These are phyloP conservation scores for Strigamia transsilvanica DNA, from an alignment of 2,888 invertebrate species.

Conservation along the genomic window DNA sequence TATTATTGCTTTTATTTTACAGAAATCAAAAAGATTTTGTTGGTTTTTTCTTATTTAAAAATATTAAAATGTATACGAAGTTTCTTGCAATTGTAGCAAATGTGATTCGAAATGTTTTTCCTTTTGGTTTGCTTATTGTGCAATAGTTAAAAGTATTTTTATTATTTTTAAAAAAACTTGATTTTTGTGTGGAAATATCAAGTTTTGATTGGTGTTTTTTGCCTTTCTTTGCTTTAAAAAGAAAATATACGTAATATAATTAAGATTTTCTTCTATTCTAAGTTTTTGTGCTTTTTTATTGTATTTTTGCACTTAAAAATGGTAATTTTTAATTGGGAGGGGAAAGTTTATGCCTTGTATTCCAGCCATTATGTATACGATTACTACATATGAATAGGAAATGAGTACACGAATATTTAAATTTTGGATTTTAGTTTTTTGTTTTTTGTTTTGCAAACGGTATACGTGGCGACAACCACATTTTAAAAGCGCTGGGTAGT, in stretches of 20 bases:
- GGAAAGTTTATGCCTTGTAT: slow-evolving; percentile 46
- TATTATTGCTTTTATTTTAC: not conserved
- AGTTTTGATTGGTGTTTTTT: not conserved
- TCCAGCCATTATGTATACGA: slow-evolving; percentile 49
- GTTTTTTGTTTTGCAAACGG: not conserved
- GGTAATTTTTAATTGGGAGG: slow-evolving; percentile 6
- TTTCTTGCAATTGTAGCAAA: slow-evolving; percentile 12
- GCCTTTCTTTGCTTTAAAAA: slow-evolving; percentile 30
- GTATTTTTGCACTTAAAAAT: slow-evolving; percentile 8
- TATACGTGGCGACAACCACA: slow-evolving; percentile 49
- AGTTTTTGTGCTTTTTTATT: not conserved
- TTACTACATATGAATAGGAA: slow-evolving; percentile 33
- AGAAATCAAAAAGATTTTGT: not conserved
- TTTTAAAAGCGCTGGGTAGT: slow-evolving; percentile 8
- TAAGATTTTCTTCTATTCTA: not conserved
- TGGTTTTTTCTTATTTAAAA: not conserved
- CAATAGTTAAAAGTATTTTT: not conserved
- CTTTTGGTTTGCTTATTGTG: slow-evolving; percentile 11
- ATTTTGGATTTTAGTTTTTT: not conserved
- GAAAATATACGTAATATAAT: not conserved
- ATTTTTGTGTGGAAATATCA: too few species aligned
- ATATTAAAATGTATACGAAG: slow-evolving; percentile 18
- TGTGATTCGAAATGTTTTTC: not conserved
- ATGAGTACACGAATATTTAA: not conserved
- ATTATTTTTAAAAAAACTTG: not conserved